phyloP scores from a whole-genome alignment of 2,888 invertebrate species.

The Ophion ventricosus region DNA sequence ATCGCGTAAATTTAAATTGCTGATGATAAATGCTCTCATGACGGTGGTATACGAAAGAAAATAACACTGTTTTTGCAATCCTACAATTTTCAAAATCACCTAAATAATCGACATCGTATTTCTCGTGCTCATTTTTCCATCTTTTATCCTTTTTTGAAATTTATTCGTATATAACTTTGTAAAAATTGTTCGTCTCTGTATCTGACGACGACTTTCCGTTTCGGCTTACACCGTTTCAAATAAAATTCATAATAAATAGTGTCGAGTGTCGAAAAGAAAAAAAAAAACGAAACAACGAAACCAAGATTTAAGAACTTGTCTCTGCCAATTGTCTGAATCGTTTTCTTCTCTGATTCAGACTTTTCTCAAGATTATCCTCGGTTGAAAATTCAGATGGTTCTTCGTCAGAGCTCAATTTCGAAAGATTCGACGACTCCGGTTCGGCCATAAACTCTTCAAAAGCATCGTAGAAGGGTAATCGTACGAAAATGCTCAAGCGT shows the following conservation, averaged over 20 bases:
- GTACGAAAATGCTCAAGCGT: conserved; percentile 9
- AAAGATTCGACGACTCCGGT: not conserved
- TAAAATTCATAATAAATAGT: not conserved
- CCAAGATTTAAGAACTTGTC: not conserved
- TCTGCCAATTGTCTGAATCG: not conserved
- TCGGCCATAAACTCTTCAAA: conserved; percentile 49
- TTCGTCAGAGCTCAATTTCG: not conserved
- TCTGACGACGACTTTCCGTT: not conserved
- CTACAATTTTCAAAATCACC: not conserved
- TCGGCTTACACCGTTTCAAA: too few relatives aligned
- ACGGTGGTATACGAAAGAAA: not conserved
- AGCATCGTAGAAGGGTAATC: conserved; percentile 21
- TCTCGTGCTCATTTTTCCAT: not conserved
- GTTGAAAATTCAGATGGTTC: not conserved
- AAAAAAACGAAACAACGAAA: not conserved
- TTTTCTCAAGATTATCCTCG: not conserved
- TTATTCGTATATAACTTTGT: not conserved
- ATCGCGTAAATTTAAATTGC: not conserved
- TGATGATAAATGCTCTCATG: not conserved
- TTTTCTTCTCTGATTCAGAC: not conserved
- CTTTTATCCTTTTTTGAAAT: not conserved
- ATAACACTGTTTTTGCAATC: not conserved
- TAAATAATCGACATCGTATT: not conserved
- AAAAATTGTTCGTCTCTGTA: not conserved
- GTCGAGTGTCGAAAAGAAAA: not conserved